These are phyloP conservation scores for Microcebus jonahi DNA, from an alignment of 2,113 vertebrate genomes.

Conservation along the genomic window DNA sequence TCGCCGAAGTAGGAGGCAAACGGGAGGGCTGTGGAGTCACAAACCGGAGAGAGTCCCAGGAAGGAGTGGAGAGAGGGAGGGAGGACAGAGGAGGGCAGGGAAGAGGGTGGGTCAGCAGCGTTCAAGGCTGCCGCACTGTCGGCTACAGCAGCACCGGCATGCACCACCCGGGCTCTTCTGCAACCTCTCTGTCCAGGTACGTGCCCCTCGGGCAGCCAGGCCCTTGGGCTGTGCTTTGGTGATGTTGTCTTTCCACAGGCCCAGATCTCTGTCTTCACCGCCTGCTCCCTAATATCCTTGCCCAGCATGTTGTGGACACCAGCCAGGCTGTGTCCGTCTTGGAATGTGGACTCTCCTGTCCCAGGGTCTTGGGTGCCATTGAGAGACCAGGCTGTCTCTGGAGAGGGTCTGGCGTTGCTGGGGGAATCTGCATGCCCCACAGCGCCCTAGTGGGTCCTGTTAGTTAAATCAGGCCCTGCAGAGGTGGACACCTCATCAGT, in stretches of 20 bases:
- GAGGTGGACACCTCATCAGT: not conserved
- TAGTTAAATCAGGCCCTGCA: not conserved
- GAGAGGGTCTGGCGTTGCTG: not conserved
- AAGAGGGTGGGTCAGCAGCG: not conserved
- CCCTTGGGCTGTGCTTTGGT: not conserved
- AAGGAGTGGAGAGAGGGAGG: not conserved
- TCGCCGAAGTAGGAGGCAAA: not conserved
- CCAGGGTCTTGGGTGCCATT: not conserved
- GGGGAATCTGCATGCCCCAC: not conserved
- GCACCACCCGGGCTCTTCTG: fast-evolving
- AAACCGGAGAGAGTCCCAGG: no score
- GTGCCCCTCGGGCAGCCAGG: fast-evolving
- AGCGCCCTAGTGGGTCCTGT: not conserved
- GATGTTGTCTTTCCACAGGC: fast-evolving
- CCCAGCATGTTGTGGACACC: not conserved
- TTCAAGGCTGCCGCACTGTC: fast-evolving
- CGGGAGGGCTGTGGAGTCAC: not conserved
- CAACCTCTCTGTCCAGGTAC: not conserved
- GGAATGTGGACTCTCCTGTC: not conserved
- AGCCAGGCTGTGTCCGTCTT: not conserved
- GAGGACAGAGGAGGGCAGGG: not conserved
- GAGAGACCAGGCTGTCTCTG: not conserved
- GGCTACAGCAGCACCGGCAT: not conserved
- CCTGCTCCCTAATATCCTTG: slow-evolving; percentile 44
- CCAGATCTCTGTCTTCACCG: fast-evolving